A percentile compares a stretch with the other conserved stretches of the same genome.
phyloP scores from a whole-genome alignment of 2,888 invertebrate species.

The Ectemnius continuus region DNA sequence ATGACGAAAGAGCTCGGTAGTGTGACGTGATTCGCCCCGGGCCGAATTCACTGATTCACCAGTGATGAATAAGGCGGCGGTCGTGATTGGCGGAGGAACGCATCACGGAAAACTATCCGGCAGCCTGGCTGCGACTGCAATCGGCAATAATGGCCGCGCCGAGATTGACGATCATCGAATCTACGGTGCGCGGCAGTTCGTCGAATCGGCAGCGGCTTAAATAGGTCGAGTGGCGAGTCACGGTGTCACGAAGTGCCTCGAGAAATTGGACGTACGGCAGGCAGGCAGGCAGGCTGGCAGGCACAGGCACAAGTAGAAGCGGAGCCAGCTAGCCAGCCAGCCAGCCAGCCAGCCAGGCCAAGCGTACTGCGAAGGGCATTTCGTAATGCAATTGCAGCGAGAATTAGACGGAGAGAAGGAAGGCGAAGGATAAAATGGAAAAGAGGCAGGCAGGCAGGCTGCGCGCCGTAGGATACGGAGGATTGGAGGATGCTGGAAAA shows the following conservation, averaged over 20 bases:
- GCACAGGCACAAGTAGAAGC: no score
- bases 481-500: slow-evolving; percentile 55
- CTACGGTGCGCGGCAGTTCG: slow-evolving; percentile 34
- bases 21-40: background rate
- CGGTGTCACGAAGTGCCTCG: slow-evolving; percentile 53
- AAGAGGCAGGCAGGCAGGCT: slow-evolving; percentile 13
- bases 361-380: slow-evolving; percentile 51
- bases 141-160: background rate
- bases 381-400: slow-evolving; percentile 54
- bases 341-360: no score
- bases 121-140: background rate
- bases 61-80: background rate
- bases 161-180: slow-evolving; percentile 36
- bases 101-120: background rate
- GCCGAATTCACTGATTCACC: background rate
- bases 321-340: background rate
- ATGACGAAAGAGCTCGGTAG: no score
- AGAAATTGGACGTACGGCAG: slow-evolving; percentile 52
- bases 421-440: no score
- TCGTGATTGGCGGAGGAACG: background rate
- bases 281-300: no score
- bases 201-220: slow-evolving; percentile 29
- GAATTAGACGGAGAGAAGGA: slow-evolving; percentile 28
- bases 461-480: background rate
- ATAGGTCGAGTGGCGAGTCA: slow-evolving; percentile 47